Evolutionary conservation across 2,888 invertebrate genomes (phyloP), one percentile per base, ranked within the genome.

Genomic region (Drosophila tanythrix): DNA sequence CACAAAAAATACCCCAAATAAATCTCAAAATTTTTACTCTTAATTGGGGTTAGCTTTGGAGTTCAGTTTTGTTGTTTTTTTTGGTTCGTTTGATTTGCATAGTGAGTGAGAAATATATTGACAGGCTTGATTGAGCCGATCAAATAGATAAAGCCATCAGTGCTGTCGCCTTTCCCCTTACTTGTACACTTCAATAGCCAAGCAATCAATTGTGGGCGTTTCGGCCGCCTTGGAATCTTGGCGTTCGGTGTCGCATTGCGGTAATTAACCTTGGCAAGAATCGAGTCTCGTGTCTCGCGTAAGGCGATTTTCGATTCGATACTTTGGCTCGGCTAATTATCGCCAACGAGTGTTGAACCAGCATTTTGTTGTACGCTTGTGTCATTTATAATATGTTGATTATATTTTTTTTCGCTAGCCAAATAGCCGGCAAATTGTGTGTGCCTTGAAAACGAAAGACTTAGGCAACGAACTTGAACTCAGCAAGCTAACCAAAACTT

Each of bases 251-350:
- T 67, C 79, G 60, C 51, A 55, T 80, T 58, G 70, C 55, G 70
- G 82, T 84, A 72, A 87, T 87, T 81, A 81, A 85, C 84, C 84
- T 85, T 85, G 84, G 46, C 74, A 62, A 83, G 77, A 86, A 81
- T 76, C 70, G 63, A 40, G 33, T 52, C 43, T 48, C 57, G 66
- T 53, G 62, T 48, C 60, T 82, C 27, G 11, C 38, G 63, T 81
- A 82, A 88, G 85, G 74, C 79, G 82, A 84, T 88, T 85, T 82
- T 70, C 74, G 72, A 79, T 81, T 70, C 71, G 76, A 76, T 82
- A 76, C 69, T 78, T 82, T 72, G 65, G 66, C 29, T 58, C 53
- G 71, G 76, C 78, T 83, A 87, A 83, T 87, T 82, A 87, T 73
- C 77, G 71, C 29, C 52, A 36, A 46, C 61, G 48, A 31, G 59